These are phyloP conservation scores for Glaucopsyche alexis DNA, from an alignment of 2,888 invertebrate genomes.

Conservation along the genomic window DNA sequence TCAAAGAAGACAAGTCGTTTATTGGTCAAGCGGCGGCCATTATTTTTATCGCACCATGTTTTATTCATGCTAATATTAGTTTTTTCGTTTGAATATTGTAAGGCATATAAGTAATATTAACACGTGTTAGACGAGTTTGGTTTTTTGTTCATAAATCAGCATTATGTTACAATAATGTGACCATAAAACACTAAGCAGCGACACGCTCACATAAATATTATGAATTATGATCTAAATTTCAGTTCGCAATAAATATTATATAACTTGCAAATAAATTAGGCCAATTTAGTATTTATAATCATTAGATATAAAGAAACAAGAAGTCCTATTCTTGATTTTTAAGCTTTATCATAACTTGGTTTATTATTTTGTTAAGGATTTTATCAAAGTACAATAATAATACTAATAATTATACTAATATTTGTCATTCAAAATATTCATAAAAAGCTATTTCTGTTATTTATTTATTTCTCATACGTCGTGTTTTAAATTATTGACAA, in stretches of 20 bases:
- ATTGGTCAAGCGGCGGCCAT: conserved; percentile 49
- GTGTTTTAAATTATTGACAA: too few relatives aligned
- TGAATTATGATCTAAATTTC: conserved; percentile 2
- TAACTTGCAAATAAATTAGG: neutral
- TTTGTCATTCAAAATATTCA: too few relatives aligned
- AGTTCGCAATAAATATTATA: conserved; percentile 3
- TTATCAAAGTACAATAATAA: too few relatives aligned
- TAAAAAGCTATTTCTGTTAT: neutral
- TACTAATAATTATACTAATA: too few relatives aligned
- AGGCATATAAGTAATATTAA: neutral
- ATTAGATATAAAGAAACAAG: too few relatives aligned
- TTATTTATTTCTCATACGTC: neutral
- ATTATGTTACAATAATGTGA: conserved; percentile 14
- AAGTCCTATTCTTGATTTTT: too few relatives aligned
- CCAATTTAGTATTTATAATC: neutral
- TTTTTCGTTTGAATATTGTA: conserved; percentile 9
- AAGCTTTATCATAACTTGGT: too few relatives aligned
- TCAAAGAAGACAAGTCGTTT: conserved; percentile 64
- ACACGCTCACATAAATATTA: conserved; percentile 19
- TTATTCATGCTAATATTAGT: conserved; percentile 41
- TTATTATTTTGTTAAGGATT: too few relatives aligned
- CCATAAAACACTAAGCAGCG: conserved; percentile 1
- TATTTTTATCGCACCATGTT: conserved; percentile 44
- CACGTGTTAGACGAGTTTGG: neutral
- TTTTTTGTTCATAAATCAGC: conserved; percentile 22